A percentile compares a stretch with the other conserved stretches of the same genome.
These are phyloP conservation scores for Drosophila rufa DNA, from an alignment of 1,140 invertebrate species.

Conservation along the genomic window DNA sequence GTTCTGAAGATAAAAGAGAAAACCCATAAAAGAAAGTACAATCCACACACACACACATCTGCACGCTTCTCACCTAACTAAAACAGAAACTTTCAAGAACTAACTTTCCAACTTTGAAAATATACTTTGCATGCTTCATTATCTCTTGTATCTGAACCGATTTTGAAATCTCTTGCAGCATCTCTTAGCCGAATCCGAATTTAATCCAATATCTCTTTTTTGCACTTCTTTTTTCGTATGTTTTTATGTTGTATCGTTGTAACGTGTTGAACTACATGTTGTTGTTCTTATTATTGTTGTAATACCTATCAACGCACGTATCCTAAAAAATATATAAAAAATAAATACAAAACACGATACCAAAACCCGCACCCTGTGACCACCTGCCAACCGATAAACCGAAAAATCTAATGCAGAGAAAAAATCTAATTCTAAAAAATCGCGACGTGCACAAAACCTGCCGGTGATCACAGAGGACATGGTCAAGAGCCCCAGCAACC, in stretches of 20 bases:
- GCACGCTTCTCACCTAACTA: conserved; percentile 49
- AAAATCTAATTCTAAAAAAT: conserved; percentile 82
- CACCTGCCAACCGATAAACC: conserved; percentile 20
- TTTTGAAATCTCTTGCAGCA: conserved; percentile 55
- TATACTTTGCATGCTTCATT: conserved; percentile 46
- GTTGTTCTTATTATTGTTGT: conserved; percentile 63
- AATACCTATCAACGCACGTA: conserved; percentile 54
- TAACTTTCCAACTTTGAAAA: conserved; percentile 2
- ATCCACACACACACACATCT: conserved; percentile 34
- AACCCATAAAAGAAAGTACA: not conserved
- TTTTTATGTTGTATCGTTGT: conserved; percentile 48
- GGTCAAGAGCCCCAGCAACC: conserved; percentile 91
- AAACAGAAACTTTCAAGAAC: conserved; percentile 3
- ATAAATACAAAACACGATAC: conserved; percentile 29
- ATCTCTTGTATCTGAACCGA: conserved; percentile 41
- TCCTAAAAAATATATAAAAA: conserved; percentile 18
- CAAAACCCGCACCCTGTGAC: conserved; percentile 50
- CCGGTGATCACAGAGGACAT: conserved; percentile 86
- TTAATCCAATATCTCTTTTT: conserved; percentile 50
- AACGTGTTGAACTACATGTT: conserved; percentile 52
- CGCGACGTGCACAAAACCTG: conserved; percentile 70
- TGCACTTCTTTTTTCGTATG: conserved; percentile 63
- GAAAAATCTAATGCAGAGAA: conserved; percentile 74
- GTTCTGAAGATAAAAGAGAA: conserved; percentile 13
- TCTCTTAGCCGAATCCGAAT: conserved; percentile 34